Evolutionary conservation across 2,113 vertebrate species (phyloP).

Genomic region (Gymnogyps californianus): DNA sequence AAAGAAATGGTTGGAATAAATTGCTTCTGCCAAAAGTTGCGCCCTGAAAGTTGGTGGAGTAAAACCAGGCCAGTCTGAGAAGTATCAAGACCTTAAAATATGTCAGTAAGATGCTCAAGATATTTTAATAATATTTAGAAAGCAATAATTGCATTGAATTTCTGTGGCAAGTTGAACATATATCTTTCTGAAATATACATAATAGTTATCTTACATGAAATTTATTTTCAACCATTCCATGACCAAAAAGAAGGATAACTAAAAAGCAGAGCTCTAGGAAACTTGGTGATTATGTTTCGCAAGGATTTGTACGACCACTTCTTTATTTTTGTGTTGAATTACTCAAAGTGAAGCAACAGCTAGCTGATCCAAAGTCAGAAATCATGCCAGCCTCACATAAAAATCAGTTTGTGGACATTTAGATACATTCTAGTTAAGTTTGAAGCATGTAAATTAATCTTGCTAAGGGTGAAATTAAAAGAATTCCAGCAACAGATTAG

Average conservation of each 20-base stretch:
- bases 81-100: neutral
- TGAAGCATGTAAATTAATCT: neutral
- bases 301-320: neutral
- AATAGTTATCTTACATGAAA: neutral
- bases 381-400: neutral
- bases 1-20: conserved; percentile 2
- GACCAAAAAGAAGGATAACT: neutral
- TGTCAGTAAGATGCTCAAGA: neutral
- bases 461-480: neutral
- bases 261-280: conserved; percentile 17
- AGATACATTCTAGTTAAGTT: neutral
- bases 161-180: neutral
- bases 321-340: conserved; percentile 28
- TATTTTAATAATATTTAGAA: neutral
- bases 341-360: neutral
- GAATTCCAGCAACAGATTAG: neutral
- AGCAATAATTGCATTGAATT: neutral
- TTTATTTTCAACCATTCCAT: conserved; percentile 2
- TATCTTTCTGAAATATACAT: neutral
- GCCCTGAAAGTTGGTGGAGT: neutral
- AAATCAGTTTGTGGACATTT: neutral
- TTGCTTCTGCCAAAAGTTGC: neutral
- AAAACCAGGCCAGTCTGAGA: neutral
- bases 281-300: conserved; percentile 9
- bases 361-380: conserved; percentile 12